Conservation (phyloP, 2,797 vertebrate species). For the Helicolenus hilgendorfi region DNA sequence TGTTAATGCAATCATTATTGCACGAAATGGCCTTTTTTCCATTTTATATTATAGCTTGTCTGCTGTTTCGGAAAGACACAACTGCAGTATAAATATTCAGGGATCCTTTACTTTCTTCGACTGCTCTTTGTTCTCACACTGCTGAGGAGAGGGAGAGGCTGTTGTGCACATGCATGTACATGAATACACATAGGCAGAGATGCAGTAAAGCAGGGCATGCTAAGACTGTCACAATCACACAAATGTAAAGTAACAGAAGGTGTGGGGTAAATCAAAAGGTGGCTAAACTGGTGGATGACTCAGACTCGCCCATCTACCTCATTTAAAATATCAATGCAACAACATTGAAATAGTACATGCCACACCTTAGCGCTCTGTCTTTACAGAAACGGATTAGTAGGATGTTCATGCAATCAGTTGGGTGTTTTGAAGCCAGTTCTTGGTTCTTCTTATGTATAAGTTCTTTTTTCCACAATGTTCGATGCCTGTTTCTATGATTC, state of each 20-base stretch:
- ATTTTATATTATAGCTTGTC: constrained; percentile 23
- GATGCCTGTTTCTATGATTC: too few species aligned
- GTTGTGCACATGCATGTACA: background rate
- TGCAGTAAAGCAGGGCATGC: background rate
- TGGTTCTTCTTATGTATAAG: too few species aligned
- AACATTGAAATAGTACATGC: too few species aligned
- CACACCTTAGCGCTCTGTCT: too few species aligned
- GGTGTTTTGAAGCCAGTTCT: too few species aligned
- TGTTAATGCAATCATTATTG: constrained; percentile 35
- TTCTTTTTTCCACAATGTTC: too few species aligned
- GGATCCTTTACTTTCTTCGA: constrained; percentile 38
- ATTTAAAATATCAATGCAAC: too few species aligned
- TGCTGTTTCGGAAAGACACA: constrained; percentile 19
- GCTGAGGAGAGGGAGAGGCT: constrained; percentile 14
- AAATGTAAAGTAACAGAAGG: accelerated
- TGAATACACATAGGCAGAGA: background rate
- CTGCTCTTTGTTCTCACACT: constrained; percentile 54
- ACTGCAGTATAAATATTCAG: constrained; percentile 57
- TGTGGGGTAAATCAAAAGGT: background rate
- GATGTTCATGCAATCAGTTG: too few species aligned
- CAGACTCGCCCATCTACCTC: too few species aligned
- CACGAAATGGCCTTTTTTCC: constrained; percentile 21
- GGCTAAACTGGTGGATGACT: too few species aligned
- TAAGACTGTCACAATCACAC: background rate
- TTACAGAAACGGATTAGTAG: too few species aligned